Evolutionary conservation across 2,113 vertebrate species (phyloP).

Genomic region (Eubucco bourcierii): DNA sequence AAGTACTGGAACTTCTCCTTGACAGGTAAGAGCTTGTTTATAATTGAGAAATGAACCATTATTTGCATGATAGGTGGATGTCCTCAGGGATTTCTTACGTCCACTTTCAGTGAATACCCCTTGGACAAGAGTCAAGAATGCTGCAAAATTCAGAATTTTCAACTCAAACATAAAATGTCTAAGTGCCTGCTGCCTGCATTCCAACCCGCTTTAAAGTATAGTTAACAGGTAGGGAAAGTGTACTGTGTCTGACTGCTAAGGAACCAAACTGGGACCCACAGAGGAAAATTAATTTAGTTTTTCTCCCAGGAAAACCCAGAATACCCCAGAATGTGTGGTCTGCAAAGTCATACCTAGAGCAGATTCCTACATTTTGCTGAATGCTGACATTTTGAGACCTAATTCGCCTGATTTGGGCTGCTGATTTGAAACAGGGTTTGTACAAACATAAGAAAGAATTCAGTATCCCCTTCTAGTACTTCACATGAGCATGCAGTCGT

Average conservation of each 20-base stretch:
- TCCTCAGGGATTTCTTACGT: neutral
- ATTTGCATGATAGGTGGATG: neutral
- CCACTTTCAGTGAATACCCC: neutral
- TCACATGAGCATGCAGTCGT: neutral
- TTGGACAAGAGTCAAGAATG: neutral
- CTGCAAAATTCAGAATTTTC: neutral
- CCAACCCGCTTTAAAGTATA: neutral
- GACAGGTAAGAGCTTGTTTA: conserved; percentile 76
- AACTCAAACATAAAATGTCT: neutral
- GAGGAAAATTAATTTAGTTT: neutral
- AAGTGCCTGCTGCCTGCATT: neutral
- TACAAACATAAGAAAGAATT: neutral
- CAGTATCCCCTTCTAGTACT: neutral
- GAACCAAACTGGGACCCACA: neutral
- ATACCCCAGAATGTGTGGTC: neutral
- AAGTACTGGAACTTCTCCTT: conserved; percentile 87
- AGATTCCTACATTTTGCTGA: neutral
- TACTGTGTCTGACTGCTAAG: neutral
- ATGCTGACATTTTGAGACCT: neutral
- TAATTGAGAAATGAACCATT: neutral
- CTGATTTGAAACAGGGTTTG: neutral
- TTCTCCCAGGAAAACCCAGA: too few relatives aligned
- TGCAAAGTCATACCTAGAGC: neutral
- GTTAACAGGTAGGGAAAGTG: neutral
- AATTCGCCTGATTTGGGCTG: neutral